Evolutionary conservation across 2,888 invertebrate genomes (phyloP), one percentile per base, ranked within the genome.

Genomic region (Clostera curtula): DNA sequence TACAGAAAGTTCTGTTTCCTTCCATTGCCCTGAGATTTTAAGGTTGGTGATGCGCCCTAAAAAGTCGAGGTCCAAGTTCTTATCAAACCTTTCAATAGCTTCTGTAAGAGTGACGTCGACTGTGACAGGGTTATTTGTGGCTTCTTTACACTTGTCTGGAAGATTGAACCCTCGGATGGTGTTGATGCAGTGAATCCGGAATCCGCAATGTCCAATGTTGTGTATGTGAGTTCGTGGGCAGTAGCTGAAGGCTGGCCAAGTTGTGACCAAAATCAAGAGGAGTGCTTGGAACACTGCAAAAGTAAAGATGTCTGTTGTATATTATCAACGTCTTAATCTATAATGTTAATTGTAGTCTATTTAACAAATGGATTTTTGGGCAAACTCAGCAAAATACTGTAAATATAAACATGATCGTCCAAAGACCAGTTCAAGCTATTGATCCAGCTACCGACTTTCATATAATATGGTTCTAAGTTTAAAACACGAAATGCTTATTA

Each of bases 91-190:
- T 6, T 71, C 56, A 1, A 44, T 37, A 4, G 68, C 67, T 6
- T 75, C 51, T 1, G 40, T 53, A 8, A 82, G 47, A 0, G 50
- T 59, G 5, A 80, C 44, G 14, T 72, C 64, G 1, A 79, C 54
- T 4, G 27, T 49, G 9, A 65, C 66, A 2, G 59, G 62, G 15
- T 49, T 49, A 41, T 79, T 80, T 15, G 56, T 49, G 4, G 79
- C 56, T n/a, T 65, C 70, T 12, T 42, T 54, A 37, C 82, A 82
- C 1, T 63, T 37, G 2, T 42, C 31, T 0, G 62, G 61, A 0
- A 80, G 58, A 1, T 20, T 36, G 2, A 66, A 33, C 1, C 56
- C 59, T 0, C 43, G 39, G 14, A 79, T 56, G 25, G 42, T 45
- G n/a, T 54, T 50, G 4, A 16, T 31, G 41, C 82, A 82, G 19